Evolutionary conservation across 2,113 vertebrate genomes (phyloP).

Genomic region (Chloebia gouldiae): DNA sequence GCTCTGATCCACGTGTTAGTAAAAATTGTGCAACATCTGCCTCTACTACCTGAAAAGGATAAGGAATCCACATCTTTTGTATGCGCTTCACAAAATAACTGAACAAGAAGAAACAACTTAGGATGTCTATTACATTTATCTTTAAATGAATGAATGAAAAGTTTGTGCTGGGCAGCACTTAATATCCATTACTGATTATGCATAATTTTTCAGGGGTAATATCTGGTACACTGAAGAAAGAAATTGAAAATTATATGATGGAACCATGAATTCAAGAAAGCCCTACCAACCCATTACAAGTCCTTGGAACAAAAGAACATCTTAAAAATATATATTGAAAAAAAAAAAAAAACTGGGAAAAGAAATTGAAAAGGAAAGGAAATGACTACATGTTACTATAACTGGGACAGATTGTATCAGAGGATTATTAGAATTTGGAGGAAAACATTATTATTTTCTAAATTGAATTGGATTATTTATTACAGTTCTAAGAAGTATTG

Average conservation of each 20-base stretch:
- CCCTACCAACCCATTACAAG: background rate
- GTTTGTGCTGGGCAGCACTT: conserved; percentile 13
- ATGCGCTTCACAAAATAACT: background rate
- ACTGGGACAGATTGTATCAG: conserved; percentile 69
- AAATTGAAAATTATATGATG: conserved; percentile 47
- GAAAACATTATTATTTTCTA: conserved; percentile 78
- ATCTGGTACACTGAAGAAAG: conserved; percentile 55
- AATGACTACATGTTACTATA: conserved; percentile 71
- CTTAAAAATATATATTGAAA: conserved; percentile 31
- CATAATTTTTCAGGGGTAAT: conserved; percentile 44
- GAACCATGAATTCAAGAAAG: conserved; percentile 50
- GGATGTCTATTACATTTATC: background rate
- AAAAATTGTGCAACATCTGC: background rate
- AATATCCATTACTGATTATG: conserved; percentile 45
- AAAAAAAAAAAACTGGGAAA: conserved; percentile 43
- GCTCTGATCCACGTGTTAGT: background rate
- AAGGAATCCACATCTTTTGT: background rate
- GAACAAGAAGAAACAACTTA: background rate
- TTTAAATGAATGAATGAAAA: conserved; percentile 37
- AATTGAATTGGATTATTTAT: conserved; percentile 82
- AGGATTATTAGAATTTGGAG: conserved; percentile 76
- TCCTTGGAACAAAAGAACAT: conserved; percentile 49
- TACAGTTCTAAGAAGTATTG: conserved; percentile 76
- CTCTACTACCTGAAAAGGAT: background rate
- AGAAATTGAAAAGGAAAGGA: conserved; percentile 71